phyloP scores from a whole-genome alignment of 2,888 invertebrate genomes.

The Oegoconia quadripuncta region DNA sequence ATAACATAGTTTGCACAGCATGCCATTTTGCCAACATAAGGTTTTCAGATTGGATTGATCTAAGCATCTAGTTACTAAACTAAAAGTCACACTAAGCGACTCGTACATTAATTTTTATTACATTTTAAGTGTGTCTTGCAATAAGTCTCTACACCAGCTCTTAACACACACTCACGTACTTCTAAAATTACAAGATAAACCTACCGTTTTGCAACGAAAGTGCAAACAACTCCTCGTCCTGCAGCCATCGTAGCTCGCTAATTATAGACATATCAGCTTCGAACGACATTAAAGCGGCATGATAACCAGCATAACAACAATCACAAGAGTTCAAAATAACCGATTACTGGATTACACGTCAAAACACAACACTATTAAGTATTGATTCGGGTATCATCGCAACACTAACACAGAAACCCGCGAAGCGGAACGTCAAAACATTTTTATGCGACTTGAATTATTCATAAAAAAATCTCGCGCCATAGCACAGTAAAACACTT shows the following conservation, averaged over 20 bases:
- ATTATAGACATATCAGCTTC: slow-evolving; percentile 75
- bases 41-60: too few relatives aligned
- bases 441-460: slow-evolving; percentile 37
- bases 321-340: slow-evolving; percentile 38
- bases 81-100: too few relatives aligned
- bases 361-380: slow-evolving; percentile 38
- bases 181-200: slow-evolving; percentile 22
- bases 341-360: slow-evolving; percentile 38
- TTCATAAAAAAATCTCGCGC: slow-evolving; percentile 46
- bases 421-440: slow-evolving; percentile 47
- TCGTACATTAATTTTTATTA: too few relatives aligned
- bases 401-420: slow-evolving; percentile 49
- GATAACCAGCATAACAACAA: slow-evolving; percentile 57
- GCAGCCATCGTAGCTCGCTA: slow-evolving; percentile 73
- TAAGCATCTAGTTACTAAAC: too few relatives aligned
- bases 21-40: too few relatives aligned
- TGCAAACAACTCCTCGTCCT: slow-evolving; percentile 71
- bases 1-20: too few relatives aligned
- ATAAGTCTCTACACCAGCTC: too few relatives aligned
- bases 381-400: slow-evolving; percentile 41
- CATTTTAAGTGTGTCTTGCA: too few relatives aligned
- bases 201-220: slow-evolving; percentile 75
- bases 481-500: slow-evolving; percentile 29
- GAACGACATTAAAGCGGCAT: slow-evolving; percentile 64
- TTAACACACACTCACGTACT: too few relatives aligned